phyloP scores from a whole-genome alignment of 2,113 vertebrate species.

The Nicator chloris region DNA sequence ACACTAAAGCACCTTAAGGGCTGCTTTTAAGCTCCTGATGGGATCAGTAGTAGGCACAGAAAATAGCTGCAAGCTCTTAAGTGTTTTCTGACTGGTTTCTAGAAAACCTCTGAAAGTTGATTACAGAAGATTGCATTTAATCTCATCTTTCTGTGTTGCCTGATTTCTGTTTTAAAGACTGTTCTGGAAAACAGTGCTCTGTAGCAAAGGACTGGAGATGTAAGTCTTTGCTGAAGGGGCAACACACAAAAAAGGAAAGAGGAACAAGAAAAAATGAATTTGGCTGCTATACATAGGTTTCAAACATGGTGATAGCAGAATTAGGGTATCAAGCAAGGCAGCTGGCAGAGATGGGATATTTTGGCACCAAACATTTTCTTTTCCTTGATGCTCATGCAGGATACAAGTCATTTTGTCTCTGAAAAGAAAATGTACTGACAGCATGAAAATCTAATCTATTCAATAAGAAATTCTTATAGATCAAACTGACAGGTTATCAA shows the following conservation, averaged over 20 bases:
- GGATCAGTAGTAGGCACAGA: not conserved
- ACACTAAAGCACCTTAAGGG: not conserved
- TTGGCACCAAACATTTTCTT: not conserved
- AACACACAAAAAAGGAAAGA: not conserved
- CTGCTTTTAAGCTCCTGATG: not conserved
- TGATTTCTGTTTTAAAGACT: not conserved
- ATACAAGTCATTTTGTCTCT: not conserved
- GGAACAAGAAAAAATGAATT: not conserved
- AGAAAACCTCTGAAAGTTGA: not conserved
- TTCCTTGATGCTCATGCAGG: not conserved
- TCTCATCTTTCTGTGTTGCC: not conserved
- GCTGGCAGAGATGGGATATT: not conserved
- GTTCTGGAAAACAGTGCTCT: not conserved
- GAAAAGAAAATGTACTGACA: not conserved
- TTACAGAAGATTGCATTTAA: not conserved
- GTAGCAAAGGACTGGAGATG: not conserved
- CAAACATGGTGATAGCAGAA: not conserved
- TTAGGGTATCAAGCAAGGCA: not conserved
- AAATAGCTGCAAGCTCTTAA: not conserved
- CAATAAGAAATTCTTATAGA: not conserved
- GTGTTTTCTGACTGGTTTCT: not conserved
- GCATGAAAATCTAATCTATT: not conserved
- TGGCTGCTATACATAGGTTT: not conserved
- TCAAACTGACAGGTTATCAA: not conserved
- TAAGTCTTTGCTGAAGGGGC: not conserved